phyloP scores from a whole-genome alignment of 2,113 vertebrate genomes.

The Dryoscopus gambensis region DNA sequence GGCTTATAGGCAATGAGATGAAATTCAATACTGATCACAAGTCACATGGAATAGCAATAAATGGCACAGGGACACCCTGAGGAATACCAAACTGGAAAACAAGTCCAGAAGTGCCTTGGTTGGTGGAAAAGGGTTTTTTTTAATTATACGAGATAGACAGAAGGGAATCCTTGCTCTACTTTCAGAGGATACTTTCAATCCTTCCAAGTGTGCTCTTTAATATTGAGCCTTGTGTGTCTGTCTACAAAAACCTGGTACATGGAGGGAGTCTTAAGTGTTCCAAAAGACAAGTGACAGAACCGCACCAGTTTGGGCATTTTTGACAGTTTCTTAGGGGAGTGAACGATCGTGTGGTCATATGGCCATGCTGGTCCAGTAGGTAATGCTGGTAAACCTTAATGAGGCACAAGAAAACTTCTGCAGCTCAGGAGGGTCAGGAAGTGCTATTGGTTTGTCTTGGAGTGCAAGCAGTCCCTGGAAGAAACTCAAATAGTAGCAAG shows the following conservation, averaged over 20 bases:
- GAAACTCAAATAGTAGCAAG: not conserved
- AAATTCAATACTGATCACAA: slow-evolving; percentile 24
- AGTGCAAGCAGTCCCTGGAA: not conserved
- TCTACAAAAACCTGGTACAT: not conserved
- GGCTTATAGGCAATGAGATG: not conserved
- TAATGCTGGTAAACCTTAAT: not conserved
- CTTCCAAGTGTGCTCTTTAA: not conserved
- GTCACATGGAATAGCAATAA: slow-evolving; percentile 3
- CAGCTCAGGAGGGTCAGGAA: not conserved
- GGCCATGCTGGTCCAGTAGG: not conserved
- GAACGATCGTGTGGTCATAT: not conserved
- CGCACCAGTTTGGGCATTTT: not conserved
- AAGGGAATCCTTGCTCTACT: not conserved
- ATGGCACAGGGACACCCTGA: not conserved
- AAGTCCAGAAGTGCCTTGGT: not conserved
- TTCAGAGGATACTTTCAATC: not conserved
- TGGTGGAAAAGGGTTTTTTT: not conserved
- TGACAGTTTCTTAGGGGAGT: not conserved
- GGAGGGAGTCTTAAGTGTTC: not conserved
- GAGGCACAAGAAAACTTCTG: not conserved
- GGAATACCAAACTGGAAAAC: not conserved
- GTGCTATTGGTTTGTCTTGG: rapidly evolving
- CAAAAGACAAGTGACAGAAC: not conserved
- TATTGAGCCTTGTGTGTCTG: not conserved
- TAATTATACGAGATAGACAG: not conserved